Evolutionary conservation across 2,113 vertebrate species (phyloP), one percentile per base, ranked within the genome.

Genomic region (Perca fluviatilis): DNA sequence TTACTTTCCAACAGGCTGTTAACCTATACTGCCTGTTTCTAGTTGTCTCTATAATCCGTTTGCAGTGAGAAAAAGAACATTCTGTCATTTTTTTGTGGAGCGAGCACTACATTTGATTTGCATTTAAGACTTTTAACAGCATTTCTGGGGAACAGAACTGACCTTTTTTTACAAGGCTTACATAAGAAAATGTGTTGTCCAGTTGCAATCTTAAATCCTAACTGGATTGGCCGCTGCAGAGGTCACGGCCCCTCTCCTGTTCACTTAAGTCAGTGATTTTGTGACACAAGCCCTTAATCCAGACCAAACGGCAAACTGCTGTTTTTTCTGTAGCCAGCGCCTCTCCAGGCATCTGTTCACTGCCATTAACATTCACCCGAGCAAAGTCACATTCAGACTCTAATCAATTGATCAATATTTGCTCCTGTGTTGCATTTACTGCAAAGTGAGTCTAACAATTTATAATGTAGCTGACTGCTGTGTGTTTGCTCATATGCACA

Each of bases 401-500:
- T 89, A 90, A 95, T 93, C 91, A 91, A 90, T 86, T 51, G 83
- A 93, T 95, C 92, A 93, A 93, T 94, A 92, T 90, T 89, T 90
- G 88, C 86, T 88, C 71, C 86, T 84, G 72, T 79, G 85, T 82
- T 84, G 88, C 88, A 74, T 90, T 92, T 89, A 83, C 84, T 81
- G 81, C 91, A 85, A 87, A 88, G 83, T 73, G 77, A 92, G 68
- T 56, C 74, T 51, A 83, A 89, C 82, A 60, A 84, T 89, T 85
- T 74, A 64, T 80, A 90, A 87, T 51, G 76, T 47, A 23, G 84
- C 89, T 0, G 56, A 75, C 82, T 75, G 65, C 84, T 76, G 86
- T 53, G 86, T 53, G 84, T 82, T 85, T 77, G 86, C 66, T 40
- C 23, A 76, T 80, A 74, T 12, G 61, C 50, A 47, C 84, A 56